Base-by-base conservation (phyloP, 2,113 vertebrate species). In the Melanerpes aurifrons region DNA sequence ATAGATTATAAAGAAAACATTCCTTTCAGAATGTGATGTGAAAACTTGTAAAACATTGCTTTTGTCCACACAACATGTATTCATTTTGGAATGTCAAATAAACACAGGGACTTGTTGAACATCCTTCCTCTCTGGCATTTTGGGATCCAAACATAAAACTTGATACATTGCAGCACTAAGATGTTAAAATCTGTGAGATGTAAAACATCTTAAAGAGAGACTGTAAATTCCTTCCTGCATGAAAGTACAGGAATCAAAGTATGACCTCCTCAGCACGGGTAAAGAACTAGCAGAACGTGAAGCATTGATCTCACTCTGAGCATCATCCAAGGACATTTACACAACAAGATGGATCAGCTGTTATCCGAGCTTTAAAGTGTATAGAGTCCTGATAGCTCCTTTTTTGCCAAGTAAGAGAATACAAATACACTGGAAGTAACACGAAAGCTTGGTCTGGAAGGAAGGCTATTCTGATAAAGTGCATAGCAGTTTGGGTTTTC, bases 1-100 rank as follows among this genome's bases (percentile, higher is more conserved):
- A 91, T 63, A 91, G 93, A 96, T 96, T 96, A 87, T 95, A 97
- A 96, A 95, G 96, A 96, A 97, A 97, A 97, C 94, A 97, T 82
- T 92, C 58, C 58, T 96, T 96, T 89, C 84, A 93, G 75, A 96
- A 96, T 95, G 73, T 7, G 0, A 58, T 83, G 86, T 95, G 94
- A 94, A 96, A 86, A 82, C 83, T 89, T 96, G 90, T 95, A 95
- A 97, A 96, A 92, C 76, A 91, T 67, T 72, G 90, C 84, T 76
- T 95, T 96, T 97, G 87, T 96, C 85, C 93, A 87, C 94, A 92
- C 86, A 94, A 92, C 77, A 80, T 94, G 90, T 90, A 92, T 91
- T 94, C 82, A 29, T 82, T 92, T 81, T 76, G 94, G 78, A 96
- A 96, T 91, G 86, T 94, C 89, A 96, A 96, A 95, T 93, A 97